Evolutionary conservation across 1,140 invertebrate genomes (phyloP), one percentile per base, ranked within the genome.

Genomic region (Drepana arcuata): DNA sequence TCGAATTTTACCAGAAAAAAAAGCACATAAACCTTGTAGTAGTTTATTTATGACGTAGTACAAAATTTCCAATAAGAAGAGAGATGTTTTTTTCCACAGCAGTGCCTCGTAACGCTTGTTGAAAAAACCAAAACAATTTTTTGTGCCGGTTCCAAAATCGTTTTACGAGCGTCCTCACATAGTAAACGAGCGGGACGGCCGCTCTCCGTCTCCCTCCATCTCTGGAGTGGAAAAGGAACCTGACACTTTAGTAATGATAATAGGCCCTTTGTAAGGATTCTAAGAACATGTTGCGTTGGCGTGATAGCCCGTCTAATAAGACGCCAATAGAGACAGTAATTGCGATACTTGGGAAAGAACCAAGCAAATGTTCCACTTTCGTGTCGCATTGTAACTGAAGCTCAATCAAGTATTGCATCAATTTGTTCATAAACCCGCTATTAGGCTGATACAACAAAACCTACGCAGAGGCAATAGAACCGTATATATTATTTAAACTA

Each of bases 41-140:
- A 59, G 56, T 65, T 63, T 67, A 65, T 69, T 70, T 68, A 73
- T 56, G 60, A 60, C 55, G 48, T 63, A 63, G 64, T 68, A 75
- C 63, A 57, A 58, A 60, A 57, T 63, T 41, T 69, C 62, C 46
- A 70, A 73, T 54, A 67, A 73, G 61, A 71, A 47, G 49, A 62
- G 15, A 2, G 29, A 6, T 13, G 13, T 32, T 49, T 65, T 63
- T 68, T n/a, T n/a, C n/a, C n/a, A 56, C 58, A 31, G 41, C 16
- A 32, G 35, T 13, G 38, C 41, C 49, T 41, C 46, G 49, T 33
- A 39, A n/a, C 48, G 34, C 33, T 46, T 32, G 18, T 42, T 48
- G 58, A 75, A 77, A 80, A 81, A 70, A 78, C 58, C 67, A 75
- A 68, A 81, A 80, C 75, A 78, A 62, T 64, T 75, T 78, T 75